Conservation (phyloP, 2,113 vertebrate genomes). For the Dipodomys merriami region DNA sequence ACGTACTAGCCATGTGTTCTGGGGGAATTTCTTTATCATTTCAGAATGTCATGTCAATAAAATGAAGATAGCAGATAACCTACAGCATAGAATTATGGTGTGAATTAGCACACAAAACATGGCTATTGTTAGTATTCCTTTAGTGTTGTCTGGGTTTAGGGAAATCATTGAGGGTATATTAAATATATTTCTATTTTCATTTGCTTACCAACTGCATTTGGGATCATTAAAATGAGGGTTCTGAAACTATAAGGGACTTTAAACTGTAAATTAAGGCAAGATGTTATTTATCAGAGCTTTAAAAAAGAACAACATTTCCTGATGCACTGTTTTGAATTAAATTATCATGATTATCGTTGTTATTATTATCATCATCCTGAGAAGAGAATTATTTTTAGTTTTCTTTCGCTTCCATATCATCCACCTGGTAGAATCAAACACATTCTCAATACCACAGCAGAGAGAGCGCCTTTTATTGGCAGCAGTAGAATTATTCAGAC, state of each 20-base stretch:
- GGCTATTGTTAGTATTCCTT: background rate
- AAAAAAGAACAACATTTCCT: background rate
- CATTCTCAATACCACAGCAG: background rate
- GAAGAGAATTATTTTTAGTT: conserved; percentile 10
- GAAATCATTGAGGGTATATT: background rate
- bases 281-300: conserved; percentile 17
- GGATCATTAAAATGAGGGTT: background rate
- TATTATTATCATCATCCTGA: background rate
- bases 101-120: background rate
- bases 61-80: background rate
- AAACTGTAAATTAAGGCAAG: background rate
- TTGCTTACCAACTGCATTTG: background rate
- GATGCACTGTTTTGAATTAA: conserved; percentile 22
- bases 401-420: background rate
- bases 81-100: background rate
- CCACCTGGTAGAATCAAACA: background rate
- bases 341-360: background rate
- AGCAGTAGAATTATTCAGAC: background rate
- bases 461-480: background rate
- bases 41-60: background rate
- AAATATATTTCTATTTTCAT: conserved; percentile 17
- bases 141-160: background rate
- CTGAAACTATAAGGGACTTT: conserved; percentile 10
- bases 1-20: background rate
- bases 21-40: conserved; percentile 8